A percentile compares a stretch with the other conserved stretches of the same genome.
phyloP scores from a whole-genome alignment of 2,888 invertebrate genomes.

The Plutella xylostella region DNA sequence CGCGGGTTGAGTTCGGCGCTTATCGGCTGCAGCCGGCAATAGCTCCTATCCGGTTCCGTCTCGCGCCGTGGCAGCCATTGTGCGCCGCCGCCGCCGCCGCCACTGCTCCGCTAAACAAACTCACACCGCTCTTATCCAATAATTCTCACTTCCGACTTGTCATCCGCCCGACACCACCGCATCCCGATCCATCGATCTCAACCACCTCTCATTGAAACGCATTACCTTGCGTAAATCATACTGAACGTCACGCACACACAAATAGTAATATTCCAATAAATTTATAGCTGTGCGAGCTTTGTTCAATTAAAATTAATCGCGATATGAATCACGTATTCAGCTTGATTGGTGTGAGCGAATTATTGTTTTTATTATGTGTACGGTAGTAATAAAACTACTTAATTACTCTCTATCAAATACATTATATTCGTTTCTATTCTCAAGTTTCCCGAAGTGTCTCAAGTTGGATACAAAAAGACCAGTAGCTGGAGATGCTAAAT shows the following conservation, averaged over 20 bases:
- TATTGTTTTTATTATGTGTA: constrained; percentile 13
- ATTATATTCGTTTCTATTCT: no score
- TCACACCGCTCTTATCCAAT: constrained; percentile 44
- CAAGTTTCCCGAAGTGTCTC: no score
- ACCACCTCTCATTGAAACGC: background rate
- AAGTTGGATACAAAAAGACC: constrained; percentile 12
- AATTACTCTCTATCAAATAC: no score
- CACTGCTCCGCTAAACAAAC: constrained; percentile 32
- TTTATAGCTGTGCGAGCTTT: constrained; percentile 16
- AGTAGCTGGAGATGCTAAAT: constrained; percentile 14
- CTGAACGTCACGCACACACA: constrained; percentile 1
- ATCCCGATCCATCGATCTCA: background rate
- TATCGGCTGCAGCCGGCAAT: constrained; percentile 63
- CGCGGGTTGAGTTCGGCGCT: constrained; percentile 30
- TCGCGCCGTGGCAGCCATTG: no score
- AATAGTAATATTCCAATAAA: constrained; percentile 1
- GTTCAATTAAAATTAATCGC: constrained; percentile 20
- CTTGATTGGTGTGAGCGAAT: constrained; percentile 10
- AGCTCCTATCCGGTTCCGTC: constrained; percentile 69
- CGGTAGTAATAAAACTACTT: no score
- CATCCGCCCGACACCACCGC: background rate
- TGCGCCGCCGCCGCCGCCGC: constrained; percentile 45
- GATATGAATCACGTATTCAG: constrained; percentile 17
- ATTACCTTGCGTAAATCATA: background rate
- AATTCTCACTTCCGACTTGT: constrained; percentile 21